These are phyloP conservation scores for Pachliopta kotzebuea DNA, from an alignment of 2,888 invertebrate genomes.

Conservation along the genomic window DNA sequence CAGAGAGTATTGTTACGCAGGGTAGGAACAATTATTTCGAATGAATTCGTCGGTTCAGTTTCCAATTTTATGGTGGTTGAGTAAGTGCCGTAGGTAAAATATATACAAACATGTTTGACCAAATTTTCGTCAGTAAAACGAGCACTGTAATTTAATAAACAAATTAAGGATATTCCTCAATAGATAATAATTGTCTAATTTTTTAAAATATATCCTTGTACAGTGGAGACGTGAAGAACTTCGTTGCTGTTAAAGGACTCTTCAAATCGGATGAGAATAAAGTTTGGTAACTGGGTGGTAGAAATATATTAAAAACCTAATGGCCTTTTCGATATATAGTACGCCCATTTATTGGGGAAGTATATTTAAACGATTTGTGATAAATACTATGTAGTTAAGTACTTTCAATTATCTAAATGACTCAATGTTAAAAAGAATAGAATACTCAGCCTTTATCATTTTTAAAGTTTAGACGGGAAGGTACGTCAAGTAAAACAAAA, in stretches of 20 bases:
- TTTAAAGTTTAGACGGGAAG: slow-evolving; percentile 1
- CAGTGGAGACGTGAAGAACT: no score
- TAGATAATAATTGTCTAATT: background rate
- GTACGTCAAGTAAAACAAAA: slow-evolving; percentile 16
- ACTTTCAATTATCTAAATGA: no score
- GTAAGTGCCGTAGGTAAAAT: slow-evolving; percentile 50
- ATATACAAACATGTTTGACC: slow-evolving; percentile 34
- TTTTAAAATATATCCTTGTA: no score
- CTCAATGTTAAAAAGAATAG: no score
- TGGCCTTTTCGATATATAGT: no score
- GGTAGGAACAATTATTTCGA: slow-evolving; percentile 56
- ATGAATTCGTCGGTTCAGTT: slow-evolving; percentile 55
- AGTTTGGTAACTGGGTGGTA: no score
- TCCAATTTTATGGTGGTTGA: slow-evolving; percentile 78
- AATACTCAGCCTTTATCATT: slow-evolving; percentile 2
- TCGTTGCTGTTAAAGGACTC: no score
- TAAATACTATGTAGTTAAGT: no score
- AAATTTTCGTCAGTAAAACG: slow-evolving; percentile 27
- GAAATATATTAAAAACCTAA: no score
- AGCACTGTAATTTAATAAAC: slow-evolving; percentile 14
- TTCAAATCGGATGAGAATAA: no score
- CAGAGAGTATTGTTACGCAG: slow-evolving; percentile 33
- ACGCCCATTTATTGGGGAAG: no score
- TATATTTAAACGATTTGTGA: no score
- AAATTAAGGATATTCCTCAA: slow-evolving; percentile 8